Evolutionary conservation across 35 echinoderm and acorn worm genomes (phyloP).

Genomic region (Acanthaster planci): DNA sequence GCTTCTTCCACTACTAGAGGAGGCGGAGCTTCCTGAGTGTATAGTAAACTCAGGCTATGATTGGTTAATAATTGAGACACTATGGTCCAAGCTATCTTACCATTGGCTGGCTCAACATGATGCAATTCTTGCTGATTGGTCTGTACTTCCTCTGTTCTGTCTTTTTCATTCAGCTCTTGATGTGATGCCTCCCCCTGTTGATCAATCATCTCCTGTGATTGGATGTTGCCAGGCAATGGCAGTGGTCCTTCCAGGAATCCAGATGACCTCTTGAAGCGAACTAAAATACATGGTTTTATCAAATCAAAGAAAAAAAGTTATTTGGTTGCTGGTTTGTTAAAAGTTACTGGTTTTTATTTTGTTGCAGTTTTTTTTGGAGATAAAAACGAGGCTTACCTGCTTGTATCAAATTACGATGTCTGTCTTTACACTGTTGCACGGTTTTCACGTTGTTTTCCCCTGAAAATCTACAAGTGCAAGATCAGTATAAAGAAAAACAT

Average conservation of each 20-base stretch:
- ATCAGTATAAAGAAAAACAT: too few species aligned
- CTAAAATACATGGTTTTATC: neutral
- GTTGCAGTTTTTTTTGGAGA: too few species aligned
- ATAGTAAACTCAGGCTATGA: too few species aligned
- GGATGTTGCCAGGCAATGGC: neutral
- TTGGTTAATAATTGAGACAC: too few species aligned
- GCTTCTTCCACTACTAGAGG: too few species aligned
- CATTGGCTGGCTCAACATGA: neutral
- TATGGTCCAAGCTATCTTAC: neutral
- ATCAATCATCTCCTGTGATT: conserved; percentile 7
- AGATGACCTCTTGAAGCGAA: conserved; percentile 4
- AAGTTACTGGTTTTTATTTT: too few species aligned
- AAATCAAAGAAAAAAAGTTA: too few species aligned
- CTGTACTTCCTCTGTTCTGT: neutral
- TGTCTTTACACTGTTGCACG: conserved; percentile 12
- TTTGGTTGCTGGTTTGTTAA: too few species aligned
- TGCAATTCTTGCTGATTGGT: neutral
- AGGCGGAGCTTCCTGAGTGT: too few species aligned
- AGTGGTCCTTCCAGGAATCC: conserved; percentile 12
- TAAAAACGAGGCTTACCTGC: neutral
- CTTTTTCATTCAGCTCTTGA: neutral
- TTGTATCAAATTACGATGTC: conserved; percentile 18
- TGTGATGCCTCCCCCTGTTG: neutral
- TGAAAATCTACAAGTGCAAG: neutral
- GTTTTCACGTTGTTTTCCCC: neutral